phyloP scores from a whole-genome alignment of 2,797 vertebrate genomes.

The Malurus splendens region DNA sequence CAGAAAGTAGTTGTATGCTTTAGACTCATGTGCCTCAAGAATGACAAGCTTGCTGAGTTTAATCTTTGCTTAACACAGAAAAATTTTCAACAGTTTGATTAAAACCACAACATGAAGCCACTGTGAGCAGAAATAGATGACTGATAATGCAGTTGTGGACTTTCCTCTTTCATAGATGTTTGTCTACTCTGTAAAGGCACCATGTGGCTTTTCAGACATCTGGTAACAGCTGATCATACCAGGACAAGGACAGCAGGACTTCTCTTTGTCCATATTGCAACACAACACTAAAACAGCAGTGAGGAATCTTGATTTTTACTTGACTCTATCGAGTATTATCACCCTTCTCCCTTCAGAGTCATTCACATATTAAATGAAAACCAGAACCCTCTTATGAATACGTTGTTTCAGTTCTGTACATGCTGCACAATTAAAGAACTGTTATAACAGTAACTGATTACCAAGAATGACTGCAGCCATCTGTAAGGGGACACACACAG shows the following conservation, averaged over 20 bases:
- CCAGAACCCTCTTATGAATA: neutral
- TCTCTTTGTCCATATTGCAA: neutral
- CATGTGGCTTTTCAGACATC: neutral
- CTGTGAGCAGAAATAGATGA: neutral
- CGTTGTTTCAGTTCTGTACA: neutral
- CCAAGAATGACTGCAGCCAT: neutral
- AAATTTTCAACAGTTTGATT: neutral
- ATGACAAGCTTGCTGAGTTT: neutral
- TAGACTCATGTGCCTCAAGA: neutral
- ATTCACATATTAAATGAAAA: slow-evolving; percentile 33
- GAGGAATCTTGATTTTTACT: slow-evolving; percentile 4
- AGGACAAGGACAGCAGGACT: neutral
- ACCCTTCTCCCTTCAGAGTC: neutral
- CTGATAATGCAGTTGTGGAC: neutral
- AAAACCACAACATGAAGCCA: neutral
- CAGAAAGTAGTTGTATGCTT: neutral
- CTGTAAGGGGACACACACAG: neutral
- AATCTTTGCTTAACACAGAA: neutral
- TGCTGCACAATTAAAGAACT: slow-evolving; percentile 3
- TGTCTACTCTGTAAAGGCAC: neutral
- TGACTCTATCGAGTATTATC: neutral
- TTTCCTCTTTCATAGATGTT: neutral
- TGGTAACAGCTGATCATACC: neutral
- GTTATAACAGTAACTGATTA: neutral
- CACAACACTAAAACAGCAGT: neutral